These are phyloP conservation scores for Pseudomyrmex dendroicus DNA, from an alignment of 1,140 invertebrate species.

Conservation along the genomic window DNA sequence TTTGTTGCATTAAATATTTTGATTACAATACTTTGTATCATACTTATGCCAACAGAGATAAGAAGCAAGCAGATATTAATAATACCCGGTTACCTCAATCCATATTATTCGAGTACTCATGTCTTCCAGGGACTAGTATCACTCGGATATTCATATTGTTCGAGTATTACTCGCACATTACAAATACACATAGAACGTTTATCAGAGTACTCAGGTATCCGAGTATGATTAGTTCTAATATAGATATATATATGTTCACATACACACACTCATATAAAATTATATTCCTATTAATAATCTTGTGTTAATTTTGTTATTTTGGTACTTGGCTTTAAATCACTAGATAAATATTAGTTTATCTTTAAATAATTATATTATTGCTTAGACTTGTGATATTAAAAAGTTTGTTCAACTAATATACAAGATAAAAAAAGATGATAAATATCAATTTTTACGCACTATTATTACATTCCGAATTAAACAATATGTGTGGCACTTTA, in stretches of 20 bases:
- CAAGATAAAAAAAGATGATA: neutral
- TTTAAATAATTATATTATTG: slow-evolving; percentile 27
- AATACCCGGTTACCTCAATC: no score
- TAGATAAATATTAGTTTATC: slow-evolving; percentile 44
- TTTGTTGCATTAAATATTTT: neutral
- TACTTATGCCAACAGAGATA: slow-evolving; percentile 35
- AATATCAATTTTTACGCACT: neutral
- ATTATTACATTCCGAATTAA: neutral
- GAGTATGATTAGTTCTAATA: neutral
- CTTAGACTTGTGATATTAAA: slow-evolving; percentile 47
- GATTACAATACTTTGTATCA: slow-evolving; percentile 51
- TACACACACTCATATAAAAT: slow-evolving; percentile 7
- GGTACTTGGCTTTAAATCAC: slow-evolving; percentile 74
- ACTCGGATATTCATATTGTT: no score
- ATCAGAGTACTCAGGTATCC: no score
- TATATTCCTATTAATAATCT: slow-evolving; percentile 54
- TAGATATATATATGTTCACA: slow-evolving; percentile 7
- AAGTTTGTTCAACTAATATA: slow-evolving; percentile 13
- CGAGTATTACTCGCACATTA: no score
- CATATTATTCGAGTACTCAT: no score
- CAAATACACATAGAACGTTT: no score
- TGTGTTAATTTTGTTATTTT: slow-evolving; percentile 55
- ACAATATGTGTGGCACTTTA: neutral
- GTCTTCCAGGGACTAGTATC: no score
- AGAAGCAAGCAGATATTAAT: neutral